Conservation (phyloP, 2,888 invertebrate species). For the Leptodirus hochenwartii region DNA sequence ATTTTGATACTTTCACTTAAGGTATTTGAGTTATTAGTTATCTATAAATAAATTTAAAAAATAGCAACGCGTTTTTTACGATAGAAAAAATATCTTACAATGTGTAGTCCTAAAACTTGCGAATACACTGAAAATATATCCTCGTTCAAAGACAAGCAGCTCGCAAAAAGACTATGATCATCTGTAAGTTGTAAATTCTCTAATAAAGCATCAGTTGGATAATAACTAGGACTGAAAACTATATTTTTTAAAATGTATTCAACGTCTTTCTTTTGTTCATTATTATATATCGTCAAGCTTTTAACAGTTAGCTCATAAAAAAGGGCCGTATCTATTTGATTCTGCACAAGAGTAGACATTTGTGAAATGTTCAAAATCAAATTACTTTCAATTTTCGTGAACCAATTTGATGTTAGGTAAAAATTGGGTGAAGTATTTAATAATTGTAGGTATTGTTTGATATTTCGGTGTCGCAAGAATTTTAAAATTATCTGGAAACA, state of each 20-base stretch:
- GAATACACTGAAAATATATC: slow-evolving; percentile 22
- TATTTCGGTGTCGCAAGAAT: slow-evolving; percentile 25
- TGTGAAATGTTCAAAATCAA: slow-evolving; percentile 34
- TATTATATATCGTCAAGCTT: slow-evolving; percentile 37
- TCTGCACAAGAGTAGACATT: slow-evolving; percentile 21
- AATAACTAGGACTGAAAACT: slow-evolving; percentile 41
- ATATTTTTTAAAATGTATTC: slow-evolving; percentile 37
- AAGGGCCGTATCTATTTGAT: slow-evolving; percentile 30
- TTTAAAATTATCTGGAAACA: slow-evolving; percentile 22
- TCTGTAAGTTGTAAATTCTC: slow-evolving; percentile 33
- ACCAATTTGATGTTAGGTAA: slow-evolving; percentile 38
- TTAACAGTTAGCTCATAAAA: slow-evolving; percentile 39
- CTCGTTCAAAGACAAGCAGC: slow-evolving; percentile 20
- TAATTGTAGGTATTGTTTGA: slow-evolving; percentile 27
- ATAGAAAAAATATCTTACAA: slow-evolving; percentile 19
- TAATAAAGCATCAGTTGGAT: slow-evolving; percentile 35
- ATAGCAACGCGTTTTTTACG: too few species aligned
- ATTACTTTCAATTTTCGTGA: slow-evolving; percentile 41
- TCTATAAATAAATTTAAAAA: neutral
- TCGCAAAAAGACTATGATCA: slow-evolving; percentile 27
- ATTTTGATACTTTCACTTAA: slow-evolving; percentile 17
- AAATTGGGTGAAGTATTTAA: slow-evolving; percentile 21
- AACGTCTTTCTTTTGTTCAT: slow-evolving; percentile 37
- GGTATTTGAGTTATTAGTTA: slow-evolving; percentile 8
- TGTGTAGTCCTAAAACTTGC: slow-evolving; percentile 20